phyloP scores from a whole-genome alignment of 2,113 vertebrate species.

The Orthonyx spaldingii region DNA sequence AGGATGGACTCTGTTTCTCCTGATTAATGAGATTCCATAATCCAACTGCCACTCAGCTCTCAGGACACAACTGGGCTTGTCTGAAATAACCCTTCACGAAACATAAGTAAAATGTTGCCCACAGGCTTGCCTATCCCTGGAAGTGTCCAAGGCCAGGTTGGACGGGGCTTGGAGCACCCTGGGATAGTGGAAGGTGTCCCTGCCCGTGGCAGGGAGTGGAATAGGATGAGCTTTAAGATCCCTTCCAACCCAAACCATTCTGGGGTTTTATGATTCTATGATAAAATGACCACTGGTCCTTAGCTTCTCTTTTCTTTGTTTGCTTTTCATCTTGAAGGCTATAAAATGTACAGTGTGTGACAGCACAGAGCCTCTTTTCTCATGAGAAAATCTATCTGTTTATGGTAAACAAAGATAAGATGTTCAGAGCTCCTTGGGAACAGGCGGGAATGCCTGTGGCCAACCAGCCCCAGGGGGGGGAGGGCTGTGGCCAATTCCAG shows the following conservation, averaged over 20 bases:
- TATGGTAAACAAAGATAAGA: no score
- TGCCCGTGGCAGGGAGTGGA: neutral
- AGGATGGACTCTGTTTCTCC: neutral
- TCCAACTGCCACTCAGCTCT: neutral
- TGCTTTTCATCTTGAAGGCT: neutral
- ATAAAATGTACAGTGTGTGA: neutral
- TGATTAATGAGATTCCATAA: no score
- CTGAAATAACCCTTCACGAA: neutral
- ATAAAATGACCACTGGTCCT: neutral
- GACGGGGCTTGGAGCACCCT: accelerated
- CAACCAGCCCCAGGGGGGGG: no score
- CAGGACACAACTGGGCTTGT: neutral
- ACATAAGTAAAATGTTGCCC: neutral
- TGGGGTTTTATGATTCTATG: no score
- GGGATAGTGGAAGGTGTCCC: neutral
- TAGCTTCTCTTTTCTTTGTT: neutral
- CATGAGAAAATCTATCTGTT: no score
- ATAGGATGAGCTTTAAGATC: neutral
- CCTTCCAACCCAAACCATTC: neutral
- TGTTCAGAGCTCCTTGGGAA: no score
- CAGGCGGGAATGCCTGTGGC: no score
- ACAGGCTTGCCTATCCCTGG: neutral
- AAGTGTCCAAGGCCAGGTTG: neutral
- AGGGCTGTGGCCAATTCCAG: no score
- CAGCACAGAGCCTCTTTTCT: no score